A percentile compares a stretch with the other conserved stretches of the same genome.
phyloP scores from a whole-genome alignment of 1,140 invertebrate species.

The Battus philenor region DNA sequence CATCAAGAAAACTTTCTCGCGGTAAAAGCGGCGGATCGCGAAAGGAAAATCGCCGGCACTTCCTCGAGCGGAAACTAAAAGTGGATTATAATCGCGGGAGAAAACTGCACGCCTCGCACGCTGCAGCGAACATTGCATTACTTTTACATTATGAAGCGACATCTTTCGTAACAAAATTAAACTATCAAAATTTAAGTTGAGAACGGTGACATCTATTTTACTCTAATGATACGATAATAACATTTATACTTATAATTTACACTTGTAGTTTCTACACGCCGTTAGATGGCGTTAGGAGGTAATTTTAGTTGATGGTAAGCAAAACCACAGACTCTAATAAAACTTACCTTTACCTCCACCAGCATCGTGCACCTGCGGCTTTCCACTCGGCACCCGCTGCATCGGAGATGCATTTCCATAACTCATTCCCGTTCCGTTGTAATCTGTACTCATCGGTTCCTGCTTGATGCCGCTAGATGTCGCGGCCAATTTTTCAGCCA shows the following conservation, averaged over 20 bases:
- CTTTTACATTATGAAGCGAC: constrained; percentile 24
- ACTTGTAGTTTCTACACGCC: constrained; percentile 27
- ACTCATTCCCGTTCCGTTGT: constrained; percentile 69
- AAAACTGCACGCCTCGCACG: constrained; percentile 45
- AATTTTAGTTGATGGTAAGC: not conserved
- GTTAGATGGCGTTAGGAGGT: constrained; percentile 33
- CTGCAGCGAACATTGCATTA: constrained; percentile 24
- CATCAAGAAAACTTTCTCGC: constrained; percentile 45
- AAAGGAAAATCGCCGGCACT: constrained; percentile 66
- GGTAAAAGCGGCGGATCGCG: constrained; percentile 58
- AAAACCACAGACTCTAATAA: constrained; percentile 26
- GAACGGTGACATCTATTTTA: constrained; percentile 17
- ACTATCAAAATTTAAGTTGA: too few species aligned
- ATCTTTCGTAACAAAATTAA: too few species aligned
- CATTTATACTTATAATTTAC: not conserved
- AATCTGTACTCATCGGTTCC: constrained; percentile 70
- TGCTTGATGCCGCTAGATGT: constrained; percentile 77
- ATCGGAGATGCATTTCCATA: constrained; percentile 69
- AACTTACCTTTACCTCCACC: constrained; percentile 73
- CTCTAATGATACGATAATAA: constrained; percentile 1
- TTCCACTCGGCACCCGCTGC: constrained; percentile 72
- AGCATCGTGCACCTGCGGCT: constrained; percentile 68
- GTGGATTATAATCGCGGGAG: constrained; percentile 52
- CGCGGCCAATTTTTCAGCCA: constrained; percentile 80
- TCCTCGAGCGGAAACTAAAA: constrained; percentile 72